Evolutionary conservation across 2,797 vertebrate genomes (phyloP).

Genomic region (Bradypodion pumilum): DNA sequence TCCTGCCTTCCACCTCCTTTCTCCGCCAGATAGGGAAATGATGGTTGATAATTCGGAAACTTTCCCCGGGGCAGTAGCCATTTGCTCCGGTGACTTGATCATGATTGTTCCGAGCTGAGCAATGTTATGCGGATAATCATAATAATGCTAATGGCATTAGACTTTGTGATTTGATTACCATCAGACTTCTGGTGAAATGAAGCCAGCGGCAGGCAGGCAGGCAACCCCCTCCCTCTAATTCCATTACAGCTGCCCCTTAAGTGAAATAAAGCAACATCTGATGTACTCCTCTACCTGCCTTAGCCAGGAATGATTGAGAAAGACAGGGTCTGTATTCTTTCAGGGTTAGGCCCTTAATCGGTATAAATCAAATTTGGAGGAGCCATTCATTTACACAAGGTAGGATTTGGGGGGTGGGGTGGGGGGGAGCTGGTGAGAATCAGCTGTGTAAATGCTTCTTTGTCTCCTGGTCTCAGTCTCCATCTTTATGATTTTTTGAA

Average conservation of each 20-base stretch:
- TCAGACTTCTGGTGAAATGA: constrained; percentile 37
- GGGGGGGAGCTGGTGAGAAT: neutral
- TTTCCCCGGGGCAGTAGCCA: neutral
- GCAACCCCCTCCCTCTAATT: neutral
- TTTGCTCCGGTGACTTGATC: neutral
- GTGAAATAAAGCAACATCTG: neutral
- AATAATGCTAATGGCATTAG: neutral
- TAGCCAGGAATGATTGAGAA: rapidly evolving
- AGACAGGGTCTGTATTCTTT: neutral
- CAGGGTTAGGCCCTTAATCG: neutral
- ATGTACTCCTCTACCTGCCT: constrained; percentile 6
- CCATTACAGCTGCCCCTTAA: constrained; percentile 14
- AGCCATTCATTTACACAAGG: neutral
- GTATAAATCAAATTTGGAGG: constrained; percentile 3
- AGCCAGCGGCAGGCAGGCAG: neutral
- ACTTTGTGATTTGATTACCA: constrained; percentile 37
- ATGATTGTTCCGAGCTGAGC: neutral
- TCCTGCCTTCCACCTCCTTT: neutral
- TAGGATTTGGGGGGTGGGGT: neutral
- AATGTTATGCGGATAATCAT: neutral
- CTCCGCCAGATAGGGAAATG: neutral
- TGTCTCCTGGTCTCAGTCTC: neutral
- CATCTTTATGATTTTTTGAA: no score
- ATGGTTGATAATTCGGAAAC: neutral
- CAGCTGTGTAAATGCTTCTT: neutral